Evolutionary conservation across 2,888 invertebrate species (phyloP), one percentile per base, ranked within the genome.

Genomic region (Melinaea marsaeus): DNA sequence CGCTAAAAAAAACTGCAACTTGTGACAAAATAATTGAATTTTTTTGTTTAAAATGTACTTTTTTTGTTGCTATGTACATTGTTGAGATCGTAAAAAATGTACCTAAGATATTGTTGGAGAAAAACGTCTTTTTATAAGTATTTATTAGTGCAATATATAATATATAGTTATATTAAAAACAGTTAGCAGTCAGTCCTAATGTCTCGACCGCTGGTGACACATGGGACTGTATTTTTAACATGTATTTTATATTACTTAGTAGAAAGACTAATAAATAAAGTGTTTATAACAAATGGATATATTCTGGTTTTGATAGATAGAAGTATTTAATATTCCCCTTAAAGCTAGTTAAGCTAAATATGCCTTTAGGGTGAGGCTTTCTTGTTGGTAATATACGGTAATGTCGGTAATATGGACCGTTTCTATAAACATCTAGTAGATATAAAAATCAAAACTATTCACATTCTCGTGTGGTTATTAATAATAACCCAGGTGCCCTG

Each of bases 401-500:
- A 51, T 51, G 32, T 32, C 7, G 32, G 7, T 51, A 51, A 51
- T 51, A 51, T 51, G 22, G 4, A 22, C 11, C 32, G 22, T 22
- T 22, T 22, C 22, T 22, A 22, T 22, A 22, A 22, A 22, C 22
- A 22, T 22, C 22, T 22, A 22, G 22, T 22, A 22, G 22, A 22
- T 22, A 22, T 22, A 22, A 22, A 22, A 22, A 22, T 22, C 22
- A 22, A 22, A 22, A 22, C 22, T 22, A 22, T 22, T 1, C 22
- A 22, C 22, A 22, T 2, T 37, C 37, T 37, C 11, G 42, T 42
- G 42, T 42, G 42, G 9, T 42, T 51, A 61, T 55, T 57, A 61
- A 65, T 58, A 55, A 47, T 67, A 71, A 72, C 80, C 81, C n/a
- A n/a, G n/a, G n/a, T n/a, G n/a, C n/a, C 79, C 80, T 79, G 75